phyloP scores from a whole-genome alignment of 2,888 invertebrate species.

The Reticulitermes lucifugus region DNA sequence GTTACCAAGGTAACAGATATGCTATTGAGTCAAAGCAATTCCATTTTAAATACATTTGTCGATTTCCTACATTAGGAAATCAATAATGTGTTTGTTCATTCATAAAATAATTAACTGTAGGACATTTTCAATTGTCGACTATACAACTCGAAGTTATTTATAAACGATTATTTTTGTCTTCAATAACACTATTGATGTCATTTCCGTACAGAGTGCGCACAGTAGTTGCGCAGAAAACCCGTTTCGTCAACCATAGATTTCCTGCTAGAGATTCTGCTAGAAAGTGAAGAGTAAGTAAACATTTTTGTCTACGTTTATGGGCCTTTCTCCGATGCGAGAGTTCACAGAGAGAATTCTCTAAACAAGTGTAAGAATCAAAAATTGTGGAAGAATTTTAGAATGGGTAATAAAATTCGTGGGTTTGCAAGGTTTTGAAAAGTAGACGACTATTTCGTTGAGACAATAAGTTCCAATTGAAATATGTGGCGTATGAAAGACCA shows the following conservation, averaged over 20 bases:
- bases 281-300: conserved; percentile 56
- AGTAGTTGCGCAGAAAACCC: conserved; percentile 54
- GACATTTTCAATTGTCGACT: no score
- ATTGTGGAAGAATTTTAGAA: neutral
- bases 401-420: neutral
- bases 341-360: neutral
- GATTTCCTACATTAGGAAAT: no score
- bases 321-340: neutral
- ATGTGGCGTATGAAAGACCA: neutral
- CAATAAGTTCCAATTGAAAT: conserved; percentile 1
- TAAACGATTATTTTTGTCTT: conserved; percentile 24
- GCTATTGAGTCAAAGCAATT: conserved; percentile 13
- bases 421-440: conserved; percentile 11
- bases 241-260: conserved; percentile 58
- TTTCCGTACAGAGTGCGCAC: conserved; percentile 53
- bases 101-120: no score
- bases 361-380: neutral
- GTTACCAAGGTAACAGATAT: conserved; percentile 40
- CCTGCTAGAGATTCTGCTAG: conserved; percentile 57
- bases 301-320: neutral
- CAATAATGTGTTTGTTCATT: no score
- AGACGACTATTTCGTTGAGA: conserved; percentile 4
- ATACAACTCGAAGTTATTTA: neutral
- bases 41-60: no score
- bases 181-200: conserved; percentile 13